Base-by-base conservation (phyloP, 2,797 vertebrate genomes). In the Pogonophryne albipinna region DNA sequence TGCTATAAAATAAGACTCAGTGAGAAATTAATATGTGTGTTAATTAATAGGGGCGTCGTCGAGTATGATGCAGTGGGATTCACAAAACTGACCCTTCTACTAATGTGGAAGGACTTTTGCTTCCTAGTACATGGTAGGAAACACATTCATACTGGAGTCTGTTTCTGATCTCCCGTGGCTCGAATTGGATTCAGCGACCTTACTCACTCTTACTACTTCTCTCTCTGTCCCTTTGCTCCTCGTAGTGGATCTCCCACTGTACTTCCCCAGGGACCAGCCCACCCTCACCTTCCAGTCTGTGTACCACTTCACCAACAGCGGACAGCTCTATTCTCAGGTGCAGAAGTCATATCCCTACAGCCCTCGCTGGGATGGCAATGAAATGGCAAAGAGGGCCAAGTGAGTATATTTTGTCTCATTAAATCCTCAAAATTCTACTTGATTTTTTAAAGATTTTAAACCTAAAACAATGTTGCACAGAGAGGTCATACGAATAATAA, bases 311-410 rank as follows among this genome's bases (percentile, higher is more conserved):
- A 99, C 97, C 85, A 99, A 93, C 93, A 99, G 98, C 44, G 98
- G 98, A 34, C 98, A 99, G 88, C 96, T 99, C 31, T 99, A 99
- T 83, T 98, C 97, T 23, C 98, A 99, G 91, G 96, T 98, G 86
- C 97, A 99, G 92, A 99, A 98, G 92, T 97, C 98, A 3, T 99
- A 99, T 70, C 98, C 98, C 0, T 99, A 99, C 88, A 99, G 98
- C 91, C 98, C 98, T 0, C 96, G 98, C 85, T 99, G 98, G 98
- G 98, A 99, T 34, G 98, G 98, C 88, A 99, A 99, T 57, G 98
- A 99, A 92, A 99, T 99, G 98, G 98, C 98, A 85, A 99, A 99
- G 94, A 96, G 98, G 94, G 98, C 98, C 76, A 99, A 99, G 98
- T 99, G 95, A 97, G 98, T 94, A 15, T 41, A 67, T 42, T 1